Conservation (phyloP, 2,888 invertebrate species). For the Glomeris marginata region DNA sequence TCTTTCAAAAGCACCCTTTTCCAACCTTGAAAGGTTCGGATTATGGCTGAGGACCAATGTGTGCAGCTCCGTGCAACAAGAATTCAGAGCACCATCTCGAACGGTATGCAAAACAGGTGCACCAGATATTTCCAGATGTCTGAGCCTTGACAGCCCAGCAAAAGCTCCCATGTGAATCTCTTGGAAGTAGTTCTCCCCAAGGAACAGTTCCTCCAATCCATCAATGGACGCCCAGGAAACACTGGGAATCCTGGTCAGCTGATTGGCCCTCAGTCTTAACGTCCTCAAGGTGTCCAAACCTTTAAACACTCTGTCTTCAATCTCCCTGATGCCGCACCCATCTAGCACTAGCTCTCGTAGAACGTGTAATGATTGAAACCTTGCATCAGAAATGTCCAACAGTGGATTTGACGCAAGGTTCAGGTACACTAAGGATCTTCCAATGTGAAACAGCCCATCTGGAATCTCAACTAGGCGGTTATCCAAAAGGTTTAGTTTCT, state of each 20-base stretch:
- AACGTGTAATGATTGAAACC: conserved; percentile 8
- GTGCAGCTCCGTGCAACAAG: conserved; percentile 40
- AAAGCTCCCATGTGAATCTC: conserved; percentile 60
- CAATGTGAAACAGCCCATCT: conserved; percentile 16
- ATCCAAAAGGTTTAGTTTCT: conserved; percentile 58
- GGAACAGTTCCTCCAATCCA: conserved; percentile 55
- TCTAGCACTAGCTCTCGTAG: conserved; percentile 28
- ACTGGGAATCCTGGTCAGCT: conserved; percentile 60
- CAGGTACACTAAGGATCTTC: conserved; percentile 8
- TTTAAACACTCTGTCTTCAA: conserved; percentile 50
- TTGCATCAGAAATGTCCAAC: conserved; percentile 15
- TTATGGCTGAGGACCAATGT: conserved; percentile 47
- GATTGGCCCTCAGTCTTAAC: conserved; percentile 66
- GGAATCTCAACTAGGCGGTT: conserved; percentile 67
- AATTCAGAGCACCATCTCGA: conserved; percentile 63
- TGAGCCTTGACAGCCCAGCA: conserved; percentile 65
- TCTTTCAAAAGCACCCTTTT: conserved; percentile 67
- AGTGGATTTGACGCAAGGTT: conserved; percentile 22
- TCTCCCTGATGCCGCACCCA: conserved; percentile 45
- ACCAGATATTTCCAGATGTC: conserved; percentile 54
- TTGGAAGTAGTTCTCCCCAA: conserved; percentile 63
- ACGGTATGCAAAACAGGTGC: conserved; percentile 49
- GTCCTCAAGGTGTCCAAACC: conserved; percentile 54
- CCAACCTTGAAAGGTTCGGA: conserved; percentile 51
- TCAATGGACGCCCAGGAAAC: conserved; percentile 57